These are phyloP conservation scores for Battus philenor DNA, from an alignment of 1,140 invertebrate species.

Conservation along the genomic window DNA sequence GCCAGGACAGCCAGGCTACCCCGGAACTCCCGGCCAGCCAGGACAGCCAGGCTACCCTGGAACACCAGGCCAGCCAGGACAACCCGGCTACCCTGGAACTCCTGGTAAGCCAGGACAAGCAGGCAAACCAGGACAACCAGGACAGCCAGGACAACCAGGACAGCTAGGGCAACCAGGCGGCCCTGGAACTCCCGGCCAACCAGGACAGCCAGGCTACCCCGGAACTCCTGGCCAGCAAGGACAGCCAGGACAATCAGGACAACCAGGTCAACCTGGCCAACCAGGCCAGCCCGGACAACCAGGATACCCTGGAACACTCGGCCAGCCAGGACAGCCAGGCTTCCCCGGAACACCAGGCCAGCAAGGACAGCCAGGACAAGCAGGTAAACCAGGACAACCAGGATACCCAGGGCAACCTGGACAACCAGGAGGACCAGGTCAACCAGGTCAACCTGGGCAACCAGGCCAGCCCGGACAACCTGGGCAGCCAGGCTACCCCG, in stretches of 20 bases:
- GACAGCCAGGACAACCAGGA: constrained; percentile 28
- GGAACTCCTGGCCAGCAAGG: constrained; percentile 25
- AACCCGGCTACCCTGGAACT: constrained; percentile 25
- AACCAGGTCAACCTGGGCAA: constrained; percentile 19
- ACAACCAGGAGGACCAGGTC: constrained; percentile 17
- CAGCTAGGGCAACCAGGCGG: constrained; percentile 30
- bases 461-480: constrained; percentile 22
- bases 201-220: constrained; percentile 18
- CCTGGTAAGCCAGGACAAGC: constrained; percentile 30
- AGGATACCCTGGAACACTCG: constrained; percentile 27
- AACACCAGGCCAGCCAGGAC: constrained; percentile 24
- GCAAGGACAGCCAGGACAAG: constrained; percentile 20
- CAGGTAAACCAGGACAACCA: constrained; percentile 20
- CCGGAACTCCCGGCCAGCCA: constrained; percentile 14
- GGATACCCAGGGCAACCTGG: constrained; percentile 25
- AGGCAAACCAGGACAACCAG: constrained; percentile 28
- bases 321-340: constrained; percentile 22
- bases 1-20: constrained; percentile 12
- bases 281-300: constrained; percentile 15
- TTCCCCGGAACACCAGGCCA: constrained; percentile 20
- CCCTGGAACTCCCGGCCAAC: constrained; percentile 23
- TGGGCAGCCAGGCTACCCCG: constrained; percentile 18
- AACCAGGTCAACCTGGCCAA: constrained; percentile 20
- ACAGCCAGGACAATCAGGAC: constrained; percentile 24
- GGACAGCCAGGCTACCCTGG: constrained; percentile 27